Conservation (phyloP, 2,797 vertebrate species). For the Heliangelus exortis region DNA sequence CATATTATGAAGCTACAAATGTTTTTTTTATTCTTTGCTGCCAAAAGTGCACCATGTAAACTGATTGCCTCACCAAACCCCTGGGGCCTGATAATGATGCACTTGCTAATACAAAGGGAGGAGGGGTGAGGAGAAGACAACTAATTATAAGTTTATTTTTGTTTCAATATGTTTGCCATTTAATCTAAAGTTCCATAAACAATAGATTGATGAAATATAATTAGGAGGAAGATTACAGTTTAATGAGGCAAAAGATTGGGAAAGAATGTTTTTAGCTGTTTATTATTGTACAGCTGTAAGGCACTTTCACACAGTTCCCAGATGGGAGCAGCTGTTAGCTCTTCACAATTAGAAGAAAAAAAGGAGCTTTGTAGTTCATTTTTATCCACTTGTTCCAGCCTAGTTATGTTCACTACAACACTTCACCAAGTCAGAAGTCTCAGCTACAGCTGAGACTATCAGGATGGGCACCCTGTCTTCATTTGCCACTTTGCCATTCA, state of each 20-base stretch:
- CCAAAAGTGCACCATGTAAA: constrained; percentile 59
- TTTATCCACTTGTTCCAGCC: constrained; percentile 76
- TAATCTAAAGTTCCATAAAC: constrained; percentile 82
- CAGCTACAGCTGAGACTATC: constrained; percentile 12
- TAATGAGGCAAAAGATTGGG: constrained; percentile 82
- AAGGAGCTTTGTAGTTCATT: constrained; percentile 66
- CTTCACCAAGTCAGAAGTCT: constrained; percentile 49
- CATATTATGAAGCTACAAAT: constrained; percentile 72
- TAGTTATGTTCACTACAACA: constrained; percentile 62
- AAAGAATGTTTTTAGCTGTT: constrained; percentile 83
- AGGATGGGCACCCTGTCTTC: constrained; percentile 52
- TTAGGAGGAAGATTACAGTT: constrained; percentile 80
- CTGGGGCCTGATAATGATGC: constrained; percentile 47
- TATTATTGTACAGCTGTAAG: constrained; percentile 84
- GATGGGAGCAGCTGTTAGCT: constrained; percentile 85
- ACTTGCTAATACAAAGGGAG: constrained; percentile 71
- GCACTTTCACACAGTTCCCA: constrained; percentile 80
- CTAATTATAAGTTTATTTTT: constrained; percentile 80
- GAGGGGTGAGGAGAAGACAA: constrained; percentile 62
- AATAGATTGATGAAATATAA: constrained; percentile 82
- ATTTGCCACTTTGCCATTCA: constrained; percentile 67
- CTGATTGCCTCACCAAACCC: constrained; percentile 54
- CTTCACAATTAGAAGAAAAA: constrained; percentile 22
- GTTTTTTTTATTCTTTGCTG: constrained; percentile 68
- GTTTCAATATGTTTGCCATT: constrained; percentile 81